These are phyloP conservation scores for Platichthys flesus DNA, from an alignment of 2,113 vertebrate species.

Conservation along the genomic window DNA sequence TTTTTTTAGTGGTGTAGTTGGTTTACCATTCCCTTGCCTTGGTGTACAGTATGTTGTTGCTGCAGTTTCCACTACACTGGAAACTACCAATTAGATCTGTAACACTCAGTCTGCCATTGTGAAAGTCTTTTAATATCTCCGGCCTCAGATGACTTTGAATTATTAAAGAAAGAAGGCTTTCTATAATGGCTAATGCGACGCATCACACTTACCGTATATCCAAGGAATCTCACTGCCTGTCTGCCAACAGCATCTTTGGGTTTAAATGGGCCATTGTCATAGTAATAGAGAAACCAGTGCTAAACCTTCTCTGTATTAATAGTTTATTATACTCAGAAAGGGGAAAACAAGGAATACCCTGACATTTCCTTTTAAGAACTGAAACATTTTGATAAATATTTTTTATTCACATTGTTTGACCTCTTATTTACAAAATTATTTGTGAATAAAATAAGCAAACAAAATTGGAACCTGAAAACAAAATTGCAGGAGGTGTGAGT, in stretches of 20 bases:
- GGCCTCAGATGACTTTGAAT: background rate
- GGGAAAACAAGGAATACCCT: too few relatives aligned
- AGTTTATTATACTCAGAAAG: too few relatives aligned
- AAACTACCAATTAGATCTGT: conserved; percentile 15
- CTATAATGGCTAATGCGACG: conserved; percentile 33
- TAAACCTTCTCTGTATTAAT: too few relatives aligned
- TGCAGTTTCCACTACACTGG: conserved; percentile 19
- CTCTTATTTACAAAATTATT: too few relatives aligned
- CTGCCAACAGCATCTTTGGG: conserved; percentile 57
- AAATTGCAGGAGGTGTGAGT: too few relatives aligned
- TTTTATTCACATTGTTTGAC: too few relatives aligned
- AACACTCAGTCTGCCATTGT: conserved; percentile 31
- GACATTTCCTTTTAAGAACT: too few relatives aligned
- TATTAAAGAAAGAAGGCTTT: conserved; percentile 17
- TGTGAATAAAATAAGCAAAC: too few relatives aligned
- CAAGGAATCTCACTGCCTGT: conserved; percentile 18
- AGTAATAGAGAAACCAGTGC: background rate
- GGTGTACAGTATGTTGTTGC: conserved; percentile 26
- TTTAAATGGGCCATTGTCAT: background rate
- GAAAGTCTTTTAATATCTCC: conserved; percentile 7
- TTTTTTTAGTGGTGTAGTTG: conserved; percentile 52
- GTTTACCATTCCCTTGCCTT: conserved; percentile 29
- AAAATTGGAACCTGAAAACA: too few relatives aligned
- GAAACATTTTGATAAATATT: too few relatives aligned
- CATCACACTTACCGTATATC: background rate